Evolutionary conservation across 2,888 invertebrate species (phyloP).

Genomic region (Tyria jacobaeae): DNA sequence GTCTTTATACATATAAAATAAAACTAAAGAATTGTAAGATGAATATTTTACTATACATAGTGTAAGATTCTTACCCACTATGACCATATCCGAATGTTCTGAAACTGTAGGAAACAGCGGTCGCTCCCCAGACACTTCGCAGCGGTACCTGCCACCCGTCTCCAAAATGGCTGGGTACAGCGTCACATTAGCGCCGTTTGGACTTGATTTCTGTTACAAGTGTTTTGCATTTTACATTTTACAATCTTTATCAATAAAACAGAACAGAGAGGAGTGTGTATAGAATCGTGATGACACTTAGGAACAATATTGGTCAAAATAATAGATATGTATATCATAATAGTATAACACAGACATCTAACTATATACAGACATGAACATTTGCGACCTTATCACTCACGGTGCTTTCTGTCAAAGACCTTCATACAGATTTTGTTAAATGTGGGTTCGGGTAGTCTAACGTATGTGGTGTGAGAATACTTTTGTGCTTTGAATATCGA

Average conservation of each 20-base stretch:
- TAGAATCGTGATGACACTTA: background rate
- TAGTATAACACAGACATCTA: too few relatives aligned
- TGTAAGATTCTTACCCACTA: conserved; percentile 88
- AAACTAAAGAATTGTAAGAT: background rate
- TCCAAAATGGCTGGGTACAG: conserved; percentile 89
- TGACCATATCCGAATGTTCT: conserved; percentile 91
- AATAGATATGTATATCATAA: too few relatives aligned
- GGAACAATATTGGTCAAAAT: too few relatives aligned
- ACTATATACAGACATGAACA: too few relatives aligned
- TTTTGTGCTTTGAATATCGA: too few relatives aligned
- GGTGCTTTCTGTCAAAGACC: too few relatives aligned
- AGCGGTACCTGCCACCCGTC: conserved; percentile 91
- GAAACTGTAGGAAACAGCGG: conserved; percentile 92
- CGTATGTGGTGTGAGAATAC: too few relatives aligned
- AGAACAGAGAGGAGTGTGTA: background rate
- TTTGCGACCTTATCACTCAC: too few relatives aligned
- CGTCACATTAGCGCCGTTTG: conserved; percentile 88
- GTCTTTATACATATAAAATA: too few relatives aligned
- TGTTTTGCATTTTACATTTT: too few relatives aligned
- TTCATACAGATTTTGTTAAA: too few relatives aligned
- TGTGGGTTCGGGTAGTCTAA: too few relatives aligned
- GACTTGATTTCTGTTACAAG: conserved; percentile 86
- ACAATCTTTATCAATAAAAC: background rate
- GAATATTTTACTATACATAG: background rate
- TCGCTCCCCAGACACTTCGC: conserved; percentile 92